These are phyloP conservation scores for Glyptemys insculpta DNA, from an alignment of 2,797 vertebrate genomes.

Conservation along the genomic window DNA sequence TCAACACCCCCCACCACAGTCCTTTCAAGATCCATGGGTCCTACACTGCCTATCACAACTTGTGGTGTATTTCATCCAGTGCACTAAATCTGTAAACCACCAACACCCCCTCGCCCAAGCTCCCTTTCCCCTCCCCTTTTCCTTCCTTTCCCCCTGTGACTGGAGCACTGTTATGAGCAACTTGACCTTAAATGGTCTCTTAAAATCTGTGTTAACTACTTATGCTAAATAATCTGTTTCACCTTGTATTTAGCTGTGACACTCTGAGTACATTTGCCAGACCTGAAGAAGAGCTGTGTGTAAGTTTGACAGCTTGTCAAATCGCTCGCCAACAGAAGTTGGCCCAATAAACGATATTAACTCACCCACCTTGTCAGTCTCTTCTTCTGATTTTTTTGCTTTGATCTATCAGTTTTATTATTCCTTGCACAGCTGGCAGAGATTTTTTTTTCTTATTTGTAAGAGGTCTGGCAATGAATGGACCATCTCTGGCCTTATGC, in stretches of 20 bases:
- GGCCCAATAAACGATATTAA: neutral
- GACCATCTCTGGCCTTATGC: constrained; percentile 40
- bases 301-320: neutral
- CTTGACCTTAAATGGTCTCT: neutral
- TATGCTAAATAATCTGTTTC: neutral
- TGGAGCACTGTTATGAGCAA: neutral
- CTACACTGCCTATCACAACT: too few relatives aligned
- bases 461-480: constrained; percentile 45
- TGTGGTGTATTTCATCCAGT: too few relatives aligned
- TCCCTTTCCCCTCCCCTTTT: too few relatives aligned
- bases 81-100: too few relatives aligned
- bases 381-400: constrained; percentile 73
- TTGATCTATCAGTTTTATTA: constrained; percentile 69
- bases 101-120: too few relatives aligned
- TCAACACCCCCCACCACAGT: too few relatives aligned
- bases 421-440: constrained; percentile 50
- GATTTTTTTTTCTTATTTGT: constrained; percentile 22
- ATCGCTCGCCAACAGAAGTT: neutral
- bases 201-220: neutral
- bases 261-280: neutral
- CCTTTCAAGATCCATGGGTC: too few relatives aligned
- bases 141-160: neutral
- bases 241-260: neutral
- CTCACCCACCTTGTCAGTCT: neutral
- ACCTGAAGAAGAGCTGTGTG: neutral